Conservation (phyloP, 2,113 vertebrate genomes). For the Maccullochella peelii region DNA sequence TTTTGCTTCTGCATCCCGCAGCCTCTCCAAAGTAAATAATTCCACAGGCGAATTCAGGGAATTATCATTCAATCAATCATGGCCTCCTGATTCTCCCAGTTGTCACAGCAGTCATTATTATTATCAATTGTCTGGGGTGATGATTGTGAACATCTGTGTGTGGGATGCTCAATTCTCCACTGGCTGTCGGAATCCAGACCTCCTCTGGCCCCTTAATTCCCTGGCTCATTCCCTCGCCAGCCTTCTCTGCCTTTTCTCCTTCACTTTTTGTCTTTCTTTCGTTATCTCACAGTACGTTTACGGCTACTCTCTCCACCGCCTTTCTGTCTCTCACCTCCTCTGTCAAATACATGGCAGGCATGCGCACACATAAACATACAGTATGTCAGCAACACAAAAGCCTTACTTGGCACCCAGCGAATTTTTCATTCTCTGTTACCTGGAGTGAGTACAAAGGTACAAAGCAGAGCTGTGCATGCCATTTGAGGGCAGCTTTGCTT, state of each 20-base stretch:
- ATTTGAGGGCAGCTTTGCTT: constrained; percentile 42
- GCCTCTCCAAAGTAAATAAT: constrained; percentile 71
- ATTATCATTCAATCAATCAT: constrained; percentile 57
- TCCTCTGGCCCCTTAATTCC: constrained; percentile 45
- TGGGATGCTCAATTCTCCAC: constrained; percentile 69
- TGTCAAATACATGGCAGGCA: constrained; percentile 6
- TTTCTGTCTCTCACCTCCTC: constrained; percentile 16
- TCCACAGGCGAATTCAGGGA: constrained; percentile 41
- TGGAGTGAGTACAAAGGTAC: constrained; percentile 67
- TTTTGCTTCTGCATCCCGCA: constrained; percentile 33
- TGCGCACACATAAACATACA: constrained; percentile 34
- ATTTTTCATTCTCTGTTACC: constrained; percentile 45
- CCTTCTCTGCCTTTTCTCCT: constrained; percentile 42
- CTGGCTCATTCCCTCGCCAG: constrained; percentile 33
- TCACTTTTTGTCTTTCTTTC: constrained; percentile 57
- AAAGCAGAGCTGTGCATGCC: constrained; percentile 28
- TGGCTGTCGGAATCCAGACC: constrained; percentile 58
- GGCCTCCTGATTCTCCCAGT: constrained; percentile 36
- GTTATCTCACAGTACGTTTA: constrained; percentile 35
- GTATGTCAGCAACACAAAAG: constrained; percentile 60
- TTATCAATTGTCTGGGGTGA: constrained; percentile 62
- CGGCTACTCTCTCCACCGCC: neutral
- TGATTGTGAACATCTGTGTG: constrained; percentile 81
- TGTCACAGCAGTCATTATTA: constrained; percentile 56
- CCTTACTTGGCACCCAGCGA: constrained; percentile 47